A percentile compares a stretch with the other conserved stretches of the same genome.
Evolutionary conservation across 2,888 invertebrate species (phyloP).

Genomic region (Aquatica leii): DNA sequence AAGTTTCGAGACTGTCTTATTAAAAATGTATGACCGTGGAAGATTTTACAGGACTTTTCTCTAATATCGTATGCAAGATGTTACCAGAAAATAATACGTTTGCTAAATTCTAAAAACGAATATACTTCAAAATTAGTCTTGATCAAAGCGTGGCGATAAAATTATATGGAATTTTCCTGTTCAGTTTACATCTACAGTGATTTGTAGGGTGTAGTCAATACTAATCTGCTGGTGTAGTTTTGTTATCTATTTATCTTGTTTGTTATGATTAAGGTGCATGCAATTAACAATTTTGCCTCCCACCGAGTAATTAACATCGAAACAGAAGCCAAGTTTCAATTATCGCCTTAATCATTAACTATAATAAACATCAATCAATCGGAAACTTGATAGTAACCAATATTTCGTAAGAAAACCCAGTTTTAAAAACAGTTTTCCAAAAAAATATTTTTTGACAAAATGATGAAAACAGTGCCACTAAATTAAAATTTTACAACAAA

Average conservation of each 20-base stretch:
- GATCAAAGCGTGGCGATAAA: not conserved
- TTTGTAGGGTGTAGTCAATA: conserved; percentile 43
- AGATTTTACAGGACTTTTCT: conserved; percentile 19
- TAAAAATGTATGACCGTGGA: conserved; percentile 46
- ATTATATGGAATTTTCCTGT: not conserved
- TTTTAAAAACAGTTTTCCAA: no score
- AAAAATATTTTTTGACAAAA: no score
- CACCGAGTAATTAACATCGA: conserved; percentile 32
- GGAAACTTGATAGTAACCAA: no score
- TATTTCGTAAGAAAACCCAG: no score
- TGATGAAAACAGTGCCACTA: no score
- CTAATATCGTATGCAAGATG: conserved; percentile 25
- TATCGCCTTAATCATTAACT: no score
- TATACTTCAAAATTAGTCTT: not conserved
- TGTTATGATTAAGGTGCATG: conserved; percentile 39
- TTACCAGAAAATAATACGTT: conserved; percentile 21
- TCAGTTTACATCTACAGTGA: conserved; percentile 40
- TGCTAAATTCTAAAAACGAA: conserved; percentile 12
- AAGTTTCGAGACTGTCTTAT: conserved; percentile 45
- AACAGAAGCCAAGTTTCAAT: conserved; percentile 25
- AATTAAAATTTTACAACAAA: no score
- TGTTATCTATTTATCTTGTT: conserved; percentile 45
- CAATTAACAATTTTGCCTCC: conserved; percentile 16
- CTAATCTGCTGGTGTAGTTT: conserved; percentile 45
- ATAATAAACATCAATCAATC: no score